Base-by-base conservation (phyloP, 2,113 vertebrate genomes). In the Pedionomus torquatus region DNA sequence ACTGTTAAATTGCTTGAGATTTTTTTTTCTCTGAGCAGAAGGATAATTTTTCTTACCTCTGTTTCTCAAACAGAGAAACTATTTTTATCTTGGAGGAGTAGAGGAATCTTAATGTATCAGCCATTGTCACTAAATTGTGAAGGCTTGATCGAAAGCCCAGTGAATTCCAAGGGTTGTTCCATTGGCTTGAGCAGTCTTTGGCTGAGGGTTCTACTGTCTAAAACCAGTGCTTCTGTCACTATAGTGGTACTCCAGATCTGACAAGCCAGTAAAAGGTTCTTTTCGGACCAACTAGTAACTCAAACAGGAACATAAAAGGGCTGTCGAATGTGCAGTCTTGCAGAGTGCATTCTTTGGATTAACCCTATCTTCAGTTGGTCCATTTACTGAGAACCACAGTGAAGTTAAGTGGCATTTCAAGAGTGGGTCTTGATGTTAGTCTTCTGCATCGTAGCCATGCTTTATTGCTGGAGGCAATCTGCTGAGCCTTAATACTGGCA, bases 191-290 rank as follows among this genome's bases (percentile, higher is more conserved):
- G 44, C 4, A 8, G 52, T 35, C 52, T 86, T 95, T 93, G 93
- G 68, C 91, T 74, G 58, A 83, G 63, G 68, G 10, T 86, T 46
- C 76, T 86, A 72, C 68, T 93, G 61, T 93, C 82, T 90, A n/a
- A 79, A 94, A 76, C 65, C n/a, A 58, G 43, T 93, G 30, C 74
- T 87, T 87, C 70, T 94, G 85, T 85, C 66, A 23, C 75, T 88
- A 10, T 39, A 86, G 75, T 71, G 66, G 76, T 83, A 49, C 58
- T 92, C 23, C 75, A 76, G 78, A 60, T 85, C 43, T 80, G 91
- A 93, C 76, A 92, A 85, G 64, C 71, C 76, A 89, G 68, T 41
- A 89, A 65, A 77, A 93, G 70, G 58, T 89, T 86, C 49, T 80
- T 92, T 86, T 61, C 63, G 80, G 71, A 83, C 66, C 66, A 63